Conservation (phyloP, 1,140 invertebrate species). For the Venustaconcha ellipsiformis region DNA sequence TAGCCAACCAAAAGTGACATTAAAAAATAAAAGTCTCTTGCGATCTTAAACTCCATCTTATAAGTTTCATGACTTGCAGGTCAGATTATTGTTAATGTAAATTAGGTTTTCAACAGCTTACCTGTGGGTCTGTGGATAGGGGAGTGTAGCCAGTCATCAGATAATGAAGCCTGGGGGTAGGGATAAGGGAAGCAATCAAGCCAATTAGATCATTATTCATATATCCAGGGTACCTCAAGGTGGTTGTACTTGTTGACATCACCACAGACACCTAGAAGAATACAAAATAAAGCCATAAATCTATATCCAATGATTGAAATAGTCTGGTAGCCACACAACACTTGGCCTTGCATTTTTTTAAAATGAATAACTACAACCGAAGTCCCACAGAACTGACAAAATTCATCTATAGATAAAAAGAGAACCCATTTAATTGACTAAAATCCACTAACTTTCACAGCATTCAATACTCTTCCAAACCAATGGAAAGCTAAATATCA, state of each 20-base stretch:
- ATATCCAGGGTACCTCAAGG: conserved; percentile 96
- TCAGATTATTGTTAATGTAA: not conserved
- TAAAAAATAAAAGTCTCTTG: too few relatives aligned
- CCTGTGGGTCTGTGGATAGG: conserved; percentile 88
- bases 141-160: conserved; percentile 99
- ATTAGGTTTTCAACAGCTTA: conserved; percentile 49
- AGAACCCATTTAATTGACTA: too few relatives aligned
- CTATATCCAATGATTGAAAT: too few relatives aligned
- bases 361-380: too few relatives aligned
- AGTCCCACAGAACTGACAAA: too few relatives aligned
- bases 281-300: conserved; percentile 11
- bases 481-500: too few relatives aligned
- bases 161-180: conserved; percentile 96
- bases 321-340: too few relatives aligned
- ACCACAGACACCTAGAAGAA: conserved; percentile 82
- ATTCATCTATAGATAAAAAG: too few relatives aligned
- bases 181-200: conserved; percentile 94
- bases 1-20: too few relatives aligned
- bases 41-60: not conserved
- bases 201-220: conserved; percentile 99
- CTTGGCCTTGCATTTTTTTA: too few relatives aligned
- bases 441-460: too few relatives aligned
- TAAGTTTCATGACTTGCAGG: not conserved
- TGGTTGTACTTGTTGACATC: conserved; percentile 97
- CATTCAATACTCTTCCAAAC: too few relatives aligned